Percentiles rank a stretch among this genome's conserved stretches.
Evolutionary conservation across 2,888 invertebrate species (phyloP).

Genomic region (Nymphalis urticae): DNA sequence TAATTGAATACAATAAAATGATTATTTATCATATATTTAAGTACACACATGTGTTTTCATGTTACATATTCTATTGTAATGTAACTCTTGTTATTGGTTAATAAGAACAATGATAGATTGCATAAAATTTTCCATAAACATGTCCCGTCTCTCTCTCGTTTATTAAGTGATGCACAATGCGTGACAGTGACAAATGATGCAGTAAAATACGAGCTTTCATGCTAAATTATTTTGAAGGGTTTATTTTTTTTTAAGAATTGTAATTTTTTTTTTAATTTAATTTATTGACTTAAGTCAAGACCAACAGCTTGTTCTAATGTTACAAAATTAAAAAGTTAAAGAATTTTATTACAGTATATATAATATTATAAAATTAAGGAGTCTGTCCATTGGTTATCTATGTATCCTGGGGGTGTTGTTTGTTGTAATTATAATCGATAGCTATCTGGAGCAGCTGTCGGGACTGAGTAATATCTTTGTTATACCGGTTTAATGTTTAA

Average conservation of each 20-base stretch:
- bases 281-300: too few relatives aligned
- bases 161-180: constrained; percentile 1
- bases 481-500: constrained; percentile 13
- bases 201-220: constrained; percentile 2
- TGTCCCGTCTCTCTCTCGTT: not conserved
- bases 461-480: constrained; percentile 2
- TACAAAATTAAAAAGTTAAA: too few relatives aligned
- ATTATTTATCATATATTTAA: too few relatives aligned
- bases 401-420: not conserved
- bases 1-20: too few relatives aligned
- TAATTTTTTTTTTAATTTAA: too few relatives aligned
- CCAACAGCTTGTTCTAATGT: too few relatives aligned
- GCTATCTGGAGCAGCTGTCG: constrained; percentile 20
- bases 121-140: not conserved
- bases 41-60: too few relatives aligned
- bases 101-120: not conserved
- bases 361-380: not conserved
- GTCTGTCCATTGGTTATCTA: not conserved
- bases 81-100: not conserved
- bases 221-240: constrained; percentile 3
- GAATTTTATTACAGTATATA: too few relatives aligned
- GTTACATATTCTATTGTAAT: too few relatives aligned
- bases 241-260: not conserved
- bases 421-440: constrained; percentile 10
- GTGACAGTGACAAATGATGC: constrained; percentile 12